Evolutionary conservation across 2,888 invertebrate species (phyloP).

Genomic region (Aporophyla nigra): DNA sequence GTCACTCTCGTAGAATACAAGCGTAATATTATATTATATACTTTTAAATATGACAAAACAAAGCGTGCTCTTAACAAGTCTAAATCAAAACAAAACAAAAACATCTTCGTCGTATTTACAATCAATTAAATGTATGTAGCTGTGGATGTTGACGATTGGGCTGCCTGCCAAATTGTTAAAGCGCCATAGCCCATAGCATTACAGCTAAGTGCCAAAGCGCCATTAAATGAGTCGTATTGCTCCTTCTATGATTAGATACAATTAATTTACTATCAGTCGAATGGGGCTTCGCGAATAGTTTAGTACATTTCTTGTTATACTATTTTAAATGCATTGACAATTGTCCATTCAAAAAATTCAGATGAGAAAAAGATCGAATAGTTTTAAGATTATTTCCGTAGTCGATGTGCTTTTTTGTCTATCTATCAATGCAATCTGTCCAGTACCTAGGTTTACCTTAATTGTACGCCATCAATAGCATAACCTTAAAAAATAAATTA

Average conservation of each 20-base stretch:
- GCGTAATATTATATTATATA: neutral
- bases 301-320: constrained; percentile 5
- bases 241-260: constrained; percentile 29
- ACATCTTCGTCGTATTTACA: constrained; percentile 22
- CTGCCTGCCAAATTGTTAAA: constrained; percentile 40
- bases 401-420: neutral
- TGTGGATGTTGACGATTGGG: constrained; percentile 30
- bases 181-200: constrained; percentile 30
- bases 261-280: constrained; percentile 24
- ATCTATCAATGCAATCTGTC: neutral
- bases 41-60: neutral
- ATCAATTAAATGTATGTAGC: constrained; percentile 25
- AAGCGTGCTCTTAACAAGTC: constrained; percentile 12
- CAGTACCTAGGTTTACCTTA: neutral
- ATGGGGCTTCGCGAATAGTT: neutral
- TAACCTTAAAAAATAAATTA: neutral
- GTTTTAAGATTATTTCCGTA: neutral
- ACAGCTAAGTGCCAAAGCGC: constrained; percentile 54
- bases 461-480: no score
- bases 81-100: constrained; percentile 44
- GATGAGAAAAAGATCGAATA: neutral
- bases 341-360: constrained; percentile 13
- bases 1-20: no score
- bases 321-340: constrained; percentile 25
- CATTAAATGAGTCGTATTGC: constrained; percentile 38